Evolutionary conservation across 2,888 invertebrate species (phyloP), one percentile per base, ranked within the genome.

Genomic region (Leptinotarsa peninsularis): DNA sequence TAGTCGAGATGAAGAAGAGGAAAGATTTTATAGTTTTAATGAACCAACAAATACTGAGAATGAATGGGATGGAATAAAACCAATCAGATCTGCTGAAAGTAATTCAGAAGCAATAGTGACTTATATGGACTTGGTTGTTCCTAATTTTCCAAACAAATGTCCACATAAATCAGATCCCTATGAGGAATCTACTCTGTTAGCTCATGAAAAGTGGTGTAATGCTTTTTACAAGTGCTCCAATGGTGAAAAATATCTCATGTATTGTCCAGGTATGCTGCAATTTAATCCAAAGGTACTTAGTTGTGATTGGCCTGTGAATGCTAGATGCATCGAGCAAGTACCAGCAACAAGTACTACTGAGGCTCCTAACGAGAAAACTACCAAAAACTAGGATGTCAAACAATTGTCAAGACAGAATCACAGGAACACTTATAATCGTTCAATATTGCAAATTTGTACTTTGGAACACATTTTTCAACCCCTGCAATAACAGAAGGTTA

Each of bases 211-310:
- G 1, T 76, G 80, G 15, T 82, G 80, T 67, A 79, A 73, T 23
- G 79, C 78, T 10, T 84, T 82, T 69, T 84, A 82, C 71, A 81
- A 79, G 70, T 81, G 83, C 66, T 74, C 78, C 69, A 76, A 80
- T 52, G 82, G 82, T 4, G 73, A 72, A 33, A 81, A 82, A 66
- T 70, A 79, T n/a, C 56, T 81, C n/a, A 71, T 80, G 67, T 70
- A 71, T 27, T 85, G 85, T 67, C 81, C 82, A 4, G 78, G 76
- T 10, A 79, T 79, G 14, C 74, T 83, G 66, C 79, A 83, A 68
- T 85, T 83, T 68, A 82, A 82, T 71, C 75, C 79, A 7, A 80
- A 78, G 18, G 52, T 79, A 10, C 50, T 73, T 49, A 76, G 76
- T 15, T 83, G 83, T 73, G 82, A 82, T 66, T 82, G 77, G 78